Evolutionary conservation across 2,113 vertebrate species (phyloP).

Genomic region (Dasypus novemcinctus): DNA sequence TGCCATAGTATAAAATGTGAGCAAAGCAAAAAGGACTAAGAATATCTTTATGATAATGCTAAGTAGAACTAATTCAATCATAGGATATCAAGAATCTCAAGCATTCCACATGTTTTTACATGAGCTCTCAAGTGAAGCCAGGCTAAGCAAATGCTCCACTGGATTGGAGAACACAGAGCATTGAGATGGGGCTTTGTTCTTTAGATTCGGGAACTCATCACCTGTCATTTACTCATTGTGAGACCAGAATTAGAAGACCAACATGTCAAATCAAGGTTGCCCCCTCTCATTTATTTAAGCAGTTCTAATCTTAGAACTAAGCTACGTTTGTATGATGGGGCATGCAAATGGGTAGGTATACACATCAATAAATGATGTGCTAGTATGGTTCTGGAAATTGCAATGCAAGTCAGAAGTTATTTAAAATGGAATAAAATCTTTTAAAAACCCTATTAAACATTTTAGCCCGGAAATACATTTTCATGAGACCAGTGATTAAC

Average conservation of each 20-base stretch:
- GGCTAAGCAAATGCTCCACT: not conserved
- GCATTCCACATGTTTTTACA: rapidly evolving
- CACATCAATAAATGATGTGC: not conserved
- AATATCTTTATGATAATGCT: not conserved
- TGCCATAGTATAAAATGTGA: constrained; percentile 33
- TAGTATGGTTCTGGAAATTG: constrained; percentile 35
- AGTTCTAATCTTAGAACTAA: not conserved
- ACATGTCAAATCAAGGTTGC: not conserved
- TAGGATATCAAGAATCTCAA: constrained; percentile 1
- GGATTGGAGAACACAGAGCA: not conserved
- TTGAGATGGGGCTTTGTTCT: not conserved
- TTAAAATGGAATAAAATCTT: constrained; percentile 61
- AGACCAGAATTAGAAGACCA: not conserved
- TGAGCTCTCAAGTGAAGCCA: not conserved
- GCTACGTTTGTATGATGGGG: not conserved
- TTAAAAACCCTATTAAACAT: constrained; percentile 63
- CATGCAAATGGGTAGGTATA: not conserved
- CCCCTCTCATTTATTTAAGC: not conserved
- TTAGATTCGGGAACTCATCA: not conserved
- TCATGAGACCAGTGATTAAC: constrained; percentile 75
- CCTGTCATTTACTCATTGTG: not conserved
- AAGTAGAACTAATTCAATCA: constrained; percentile 1
- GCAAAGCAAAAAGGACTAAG: constrained; percentile 41
- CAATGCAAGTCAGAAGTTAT: constrained; percentile 59
- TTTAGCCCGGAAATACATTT: constrained; percentile 70